phyloP scores from a whole-genome alignment of 2,888 invertebrate species.

The Stegophylla sp. region DNA sequence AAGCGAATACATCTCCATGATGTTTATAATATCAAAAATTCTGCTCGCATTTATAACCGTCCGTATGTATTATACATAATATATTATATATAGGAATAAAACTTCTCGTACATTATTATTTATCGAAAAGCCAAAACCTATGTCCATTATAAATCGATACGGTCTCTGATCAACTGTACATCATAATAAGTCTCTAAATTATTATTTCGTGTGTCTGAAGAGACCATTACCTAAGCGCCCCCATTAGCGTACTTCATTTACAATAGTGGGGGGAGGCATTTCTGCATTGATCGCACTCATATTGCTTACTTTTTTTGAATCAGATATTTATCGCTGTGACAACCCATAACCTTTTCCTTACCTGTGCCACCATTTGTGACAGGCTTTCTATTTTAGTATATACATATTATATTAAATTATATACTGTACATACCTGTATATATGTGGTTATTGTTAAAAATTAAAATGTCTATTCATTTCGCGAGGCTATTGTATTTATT shows the following conservation, averaged over 20 bases:
- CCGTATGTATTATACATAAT: too few species aligned
- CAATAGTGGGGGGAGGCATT: background rate
- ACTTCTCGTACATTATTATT: too few species aligned
- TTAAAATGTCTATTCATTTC: slow-evolving; percentile 48
- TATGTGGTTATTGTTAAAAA: background rate
- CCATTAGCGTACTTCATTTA: background rate
- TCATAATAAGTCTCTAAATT: background rate
- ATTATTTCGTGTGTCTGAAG: background rate
- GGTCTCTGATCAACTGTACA: background rate
- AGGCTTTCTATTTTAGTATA: too few species aligned
- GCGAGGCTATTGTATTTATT: slow-evolving; percentile 19
- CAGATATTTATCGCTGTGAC: background rate
- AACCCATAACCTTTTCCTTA: slow-evolving; percentile 5
- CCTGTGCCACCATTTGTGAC: background rate
- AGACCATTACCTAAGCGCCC: background rate
- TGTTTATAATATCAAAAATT: too few species aligned
- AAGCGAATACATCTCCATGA: too few species aligned
- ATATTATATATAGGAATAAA: too few species aligned
- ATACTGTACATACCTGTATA: background rate
- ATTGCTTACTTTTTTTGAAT: slow-evolving; percentile 4
- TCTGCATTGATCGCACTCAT: background rate
- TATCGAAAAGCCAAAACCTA: background rate
- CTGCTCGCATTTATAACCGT: too few species aligned
- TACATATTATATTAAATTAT: too few species aligned
- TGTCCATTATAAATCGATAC: background rate